Conservation (phyloP, 1,140 invertebrate species). For the Mercenaria mercenaria region DNA sequence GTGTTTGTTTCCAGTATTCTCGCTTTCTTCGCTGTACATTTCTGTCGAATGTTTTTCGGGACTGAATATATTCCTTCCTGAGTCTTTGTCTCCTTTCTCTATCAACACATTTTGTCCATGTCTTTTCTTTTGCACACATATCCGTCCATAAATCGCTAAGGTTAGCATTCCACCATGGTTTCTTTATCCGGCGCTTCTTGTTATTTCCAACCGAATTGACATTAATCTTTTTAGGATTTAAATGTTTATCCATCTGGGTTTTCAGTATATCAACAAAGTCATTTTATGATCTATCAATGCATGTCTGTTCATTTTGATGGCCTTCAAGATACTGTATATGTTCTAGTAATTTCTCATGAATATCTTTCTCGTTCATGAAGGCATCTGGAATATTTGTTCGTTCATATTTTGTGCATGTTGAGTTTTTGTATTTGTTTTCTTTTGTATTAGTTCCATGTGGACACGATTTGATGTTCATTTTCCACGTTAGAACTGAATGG, state of each 20-base stretch:
- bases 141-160: background rate
- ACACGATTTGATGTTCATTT: background rate
- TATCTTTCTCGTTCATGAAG: background rate
- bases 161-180: background rate
- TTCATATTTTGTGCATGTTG: background rate
- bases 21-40: background rate
- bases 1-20: too few species aligned
- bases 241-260: too few species aligned
- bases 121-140: background rate
- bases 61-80: too few species aligned
- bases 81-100: too few species aligned
- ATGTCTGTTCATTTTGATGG: background rate
- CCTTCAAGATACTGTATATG: background rate
- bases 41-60: background rate
- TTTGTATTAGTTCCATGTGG: background rate
- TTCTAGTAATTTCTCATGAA: background rate
- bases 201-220: background rate
- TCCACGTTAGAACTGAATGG: background rate
- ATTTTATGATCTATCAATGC: background rate
- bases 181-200: background rate
- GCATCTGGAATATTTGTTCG: background rate
- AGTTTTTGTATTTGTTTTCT: background rate
- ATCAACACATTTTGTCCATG: background rate
- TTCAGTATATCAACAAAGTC: background rate
- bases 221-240: background rate